Percentiles rank a stretch among this genome's conserved stretches.
Evolutionary conservation across 1,140 invertebrate species (phyloP).

Genomic region (Trachelipus rathkii): DNA sequence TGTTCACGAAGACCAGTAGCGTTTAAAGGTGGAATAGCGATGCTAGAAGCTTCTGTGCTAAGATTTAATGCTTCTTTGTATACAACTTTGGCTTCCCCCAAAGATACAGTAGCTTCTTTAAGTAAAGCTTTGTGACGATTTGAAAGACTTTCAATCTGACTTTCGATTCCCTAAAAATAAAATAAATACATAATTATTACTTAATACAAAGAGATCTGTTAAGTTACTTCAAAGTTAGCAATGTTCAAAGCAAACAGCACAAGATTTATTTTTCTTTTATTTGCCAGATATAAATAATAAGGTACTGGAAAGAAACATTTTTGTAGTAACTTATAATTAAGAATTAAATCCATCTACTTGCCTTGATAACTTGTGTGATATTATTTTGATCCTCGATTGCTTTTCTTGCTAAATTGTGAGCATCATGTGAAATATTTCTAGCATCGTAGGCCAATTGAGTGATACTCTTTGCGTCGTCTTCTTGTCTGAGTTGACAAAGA

Average conservation of each 20-base stretch:
- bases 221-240: too few relatives aligned
- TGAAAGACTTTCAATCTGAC: slow-evolving; percentile 59
- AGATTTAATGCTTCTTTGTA: slow-evolving; percentile 74
- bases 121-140: slow-evolving; percentile 65
- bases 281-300: too few relatives aligned
- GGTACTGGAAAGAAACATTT: too few relatives aligned
- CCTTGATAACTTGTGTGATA: slow-evolving; percentile 50
- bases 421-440: slow-evolving; percentile 72
- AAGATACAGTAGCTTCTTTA: slow-evolving; percentile 65
- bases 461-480: slow-evolving; percentile 71
- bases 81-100: slow-evolving; percentile 65
- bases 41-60: slow-evolving; percentile 67
- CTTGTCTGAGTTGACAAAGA: slow-evolving; percentile 54
- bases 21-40: slow-evolving; percentile 70
- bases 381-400: slow-evolving; percentile 74
- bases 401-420: slow-evolving; percentile 73
- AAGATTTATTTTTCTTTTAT: too few relatives aligned
- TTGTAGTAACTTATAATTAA: too few relatives aligned
- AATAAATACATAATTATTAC: not conserved
- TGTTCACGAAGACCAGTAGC: slow-evolving; percentile 63
- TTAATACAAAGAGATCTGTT: too few relatives aligned
- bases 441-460: slow-evolving; percentile 71
- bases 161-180: slow-evolving; percentile 33
- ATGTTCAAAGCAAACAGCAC: too few relatives aligned
- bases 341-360: not conserved